Evolutionary conservation across 2,113 vertebrate genomes (phyloP).

Genomic region (Pterophyllum scalare): DNA sequence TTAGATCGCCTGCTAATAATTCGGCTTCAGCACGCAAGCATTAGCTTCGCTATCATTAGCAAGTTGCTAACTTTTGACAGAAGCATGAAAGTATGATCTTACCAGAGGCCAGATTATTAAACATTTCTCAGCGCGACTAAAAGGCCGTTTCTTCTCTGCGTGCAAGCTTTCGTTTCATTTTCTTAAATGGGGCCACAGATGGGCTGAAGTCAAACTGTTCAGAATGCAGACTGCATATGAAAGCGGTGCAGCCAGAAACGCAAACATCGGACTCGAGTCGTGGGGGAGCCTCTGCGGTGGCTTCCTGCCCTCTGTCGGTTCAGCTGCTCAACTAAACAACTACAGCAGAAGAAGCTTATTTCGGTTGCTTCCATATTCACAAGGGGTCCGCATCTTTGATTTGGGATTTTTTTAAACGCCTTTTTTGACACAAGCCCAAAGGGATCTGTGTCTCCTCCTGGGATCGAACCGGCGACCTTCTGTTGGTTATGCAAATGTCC

Average conservation of each 20-base stretch:
- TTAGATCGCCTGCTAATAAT: background rate
- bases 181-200: background rate
- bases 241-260: background rate
- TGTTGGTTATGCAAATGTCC: background rate
- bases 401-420: background rate
- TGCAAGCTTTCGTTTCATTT: background rate
- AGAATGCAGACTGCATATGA: background rate
- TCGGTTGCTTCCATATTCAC: background rate
- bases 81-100: background rate
- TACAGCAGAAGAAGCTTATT: background rate
- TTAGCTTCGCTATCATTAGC: constrained; percentile 28
- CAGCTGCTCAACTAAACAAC: background rate
- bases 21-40: background rate
- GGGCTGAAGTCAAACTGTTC: background rate
- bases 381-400: background rate
- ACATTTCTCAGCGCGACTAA: background rate
- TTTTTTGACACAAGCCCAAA: background rate
- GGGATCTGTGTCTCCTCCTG: background rate
- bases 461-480: background rate
- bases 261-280: constrained; percentile 15
- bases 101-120: constrained; percentile 24
- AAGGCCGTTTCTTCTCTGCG: background rate
- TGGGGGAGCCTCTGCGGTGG: background rate
- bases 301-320: constrained; percentile 54
- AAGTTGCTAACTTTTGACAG: background rate